A percentile compares a stretch with the other conserved stretches of the same genome.
These are phyloP conservation scores for Ceratina calcarata DNA, from an alignment of 1,140 invertebrate genomes.

Conservation along the genomic window DNA sequence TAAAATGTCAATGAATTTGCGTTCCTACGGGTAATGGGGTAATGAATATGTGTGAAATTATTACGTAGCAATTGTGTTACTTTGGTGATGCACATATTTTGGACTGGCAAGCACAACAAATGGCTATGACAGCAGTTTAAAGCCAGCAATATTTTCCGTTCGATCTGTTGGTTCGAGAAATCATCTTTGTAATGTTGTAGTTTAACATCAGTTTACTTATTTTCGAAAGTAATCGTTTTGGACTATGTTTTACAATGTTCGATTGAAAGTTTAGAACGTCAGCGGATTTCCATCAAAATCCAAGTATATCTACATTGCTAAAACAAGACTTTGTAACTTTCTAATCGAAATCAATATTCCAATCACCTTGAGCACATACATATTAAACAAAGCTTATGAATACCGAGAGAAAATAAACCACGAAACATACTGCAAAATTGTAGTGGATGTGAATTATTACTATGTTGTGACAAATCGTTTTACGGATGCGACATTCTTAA, in stretches of 20 bases:
- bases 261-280: neutral
- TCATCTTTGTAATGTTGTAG: neutral
- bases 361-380: slow-evolving; percentile 7
- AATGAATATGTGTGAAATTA: slow-evolving; percentile 35
- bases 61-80: slow-evolving; percentile 43
- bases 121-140: slow-evolving; percentile 9
- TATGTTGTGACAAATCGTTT: slow-evolving; percentile 31
- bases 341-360: slow-evolving; percentile 20
- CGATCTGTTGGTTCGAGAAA: neutral
- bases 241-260: neutral
- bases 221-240: neutral
- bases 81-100: slow-evolving; percentile 25
- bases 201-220: neutral
- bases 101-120: slow-evolving; percentile 39
- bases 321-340: slow-evolving; percentile 9
- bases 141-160: slow-evolving; percentile 10
- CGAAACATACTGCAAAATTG: slow-evolving; percentile 33
- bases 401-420: slow-evolving; percentile 32
- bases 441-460: neutral
- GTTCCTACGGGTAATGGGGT: slow-evolving; percentile 15
- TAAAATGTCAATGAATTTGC: slow-evolving; percentile 21
- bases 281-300: slow-evolving; percentile 25
- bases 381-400: neutral
- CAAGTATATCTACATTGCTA: neutral
- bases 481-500: slow-evolving; percentile 30